Evolutionary conservation across 2,797 vertebrate species (phyloP), one percentile per base, ranked within the genome.

Genomic region (Scolopax bukidnonensis): DNA sequence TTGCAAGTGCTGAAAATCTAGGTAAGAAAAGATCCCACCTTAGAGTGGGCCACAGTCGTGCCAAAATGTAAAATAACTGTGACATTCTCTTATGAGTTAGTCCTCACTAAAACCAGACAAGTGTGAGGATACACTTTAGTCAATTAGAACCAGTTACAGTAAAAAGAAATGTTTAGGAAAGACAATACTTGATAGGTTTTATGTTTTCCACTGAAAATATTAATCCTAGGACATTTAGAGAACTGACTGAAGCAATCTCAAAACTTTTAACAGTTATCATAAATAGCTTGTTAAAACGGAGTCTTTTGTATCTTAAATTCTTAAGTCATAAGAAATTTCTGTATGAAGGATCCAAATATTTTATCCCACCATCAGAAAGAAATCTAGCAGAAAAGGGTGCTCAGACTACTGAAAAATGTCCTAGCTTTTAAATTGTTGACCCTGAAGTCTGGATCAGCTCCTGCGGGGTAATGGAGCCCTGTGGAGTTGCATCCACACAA

Each of bases 271-370:
- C 15, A 53, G 16, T 63, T 41, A 57, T 19, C 32, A 33, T n/a
- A 68, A 48, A 30, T 11, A 56, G n/a, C n/a, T 64, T n/a, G 16
- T 76, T 28, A 40, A 65, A 77, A 0, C 40, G 38, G 33, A 11
- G 33, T 17, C 10, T 59, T 75, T 74, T 59, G 13, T 24, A 71
- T n/a, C 17, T 61, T 19, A 68, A 9, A 56, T 56, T 14, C 50
- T 45, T 68, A 0, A 38, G 28, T 25, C 11, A 51, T 0, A 0
- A 60, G 15, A 59, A 6, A 23, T 68, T 71, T 75, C 12, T 36
- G 1, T 54, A 18, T 64, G 24, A 64, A 77, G 4, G 11, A 40
- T 11, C 14, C 4, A 57, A 84, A 33, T 17, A 16, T 70, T 77
- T 67, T 51, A 9, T 7, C 10, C 9, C 6, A 40, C 11, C 3